Evolutionary conservation across 2,797 vertebrate species (phyloP).

Genomic region (Gallinago nigripennis): DNA sequence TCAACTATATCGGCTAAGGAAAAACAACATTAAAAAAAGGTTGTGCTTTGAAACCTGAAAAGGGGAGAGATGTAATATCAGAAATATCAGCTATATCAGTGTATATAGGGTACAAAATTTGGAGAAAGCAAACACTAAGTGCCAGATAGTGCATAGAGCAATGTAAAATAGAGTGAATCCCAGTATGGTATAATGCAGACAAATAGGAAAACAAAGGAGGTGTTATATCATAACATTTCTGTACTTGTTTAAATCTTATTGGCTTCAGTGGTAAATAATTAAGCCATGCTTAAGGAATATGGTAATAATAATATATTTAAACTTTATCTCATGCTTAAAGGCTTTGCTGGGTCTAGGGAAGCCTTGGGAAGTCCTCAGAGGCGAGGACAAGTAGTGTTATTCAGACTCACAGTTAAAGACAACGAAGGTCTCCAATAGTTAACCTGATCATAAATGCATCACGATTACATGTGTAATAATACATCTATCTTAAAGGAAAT

Average conservation of each 20-base stretch:
- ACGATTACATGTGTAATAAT: conserved; percentile 29
- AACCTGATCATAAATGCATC: conserved; percentile 17
- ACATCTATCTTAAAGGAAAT: conserved; percentile 11
- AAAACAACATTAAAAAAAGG: neutral
- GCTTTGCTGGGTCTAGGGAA: neutral
- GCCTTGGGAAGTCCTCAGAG: neutral
- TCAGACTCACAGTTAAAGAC: conserved; percentile 20
- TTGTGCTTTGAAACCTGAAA: neutral
- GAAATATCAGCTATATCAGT: neutral
- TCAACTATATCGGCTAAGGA: neutral
- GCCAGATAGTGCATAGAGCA: neutral
- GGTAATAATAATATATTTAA: neutral
- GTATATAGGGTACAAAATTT: neutral
- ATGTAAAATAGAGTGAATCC: neutral
- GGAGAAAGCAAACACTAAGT: neutral
- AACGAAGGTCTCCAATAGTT: neutral
- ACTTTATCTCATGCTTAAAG: neutral
- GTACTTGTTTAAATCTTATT: neutral
- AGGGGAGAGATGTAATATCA: neutral
- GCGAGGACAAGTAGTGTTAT: neutral
- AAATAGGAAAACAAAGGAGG: neutral
- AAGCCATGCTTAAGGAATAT: neutral
- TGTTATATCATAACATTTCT: neutral
- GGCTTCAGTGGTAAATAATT: neutral
- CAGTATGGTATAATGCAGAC: neutral